Evolutionary conservation across 2,888 invertebrate genomes (phyloP), one percentile per base, ranked within the genome.

Genomic region (Meganola albula): DNA sequence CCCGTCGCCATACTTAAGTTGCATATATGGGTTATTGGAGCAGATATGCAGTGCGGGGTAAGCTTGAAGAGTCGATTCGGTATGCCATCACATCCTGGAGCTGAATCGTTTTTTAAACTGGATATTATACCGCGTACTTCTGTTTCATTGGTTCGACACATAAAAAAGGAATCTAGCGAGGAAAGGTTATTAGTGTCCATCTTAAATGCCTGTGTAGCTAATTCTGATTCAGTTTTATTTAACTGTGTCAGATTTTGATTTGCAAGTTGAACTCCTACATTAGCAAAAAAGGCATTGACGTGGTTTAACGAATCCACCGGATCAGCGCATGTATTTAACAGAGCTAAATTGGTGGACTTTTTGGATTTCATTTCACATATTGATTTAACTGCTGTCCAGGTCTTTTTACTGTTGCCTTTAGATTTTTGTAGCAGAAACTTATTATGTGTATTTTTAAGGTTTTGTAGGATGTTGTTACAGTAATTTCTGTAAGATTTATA

Each of bases 391-490:
- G 20, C 25, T 7, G 20, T 12, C 31, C 31, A 31, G 7, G 9
- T 27, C 9, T 32, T 32, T 23, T 32, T 31, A 13, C 10, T 21
- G n/a, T 26, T n/a, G n/a, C 16, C 27, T n/a, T 27, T 18, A 7
- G 27, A 8, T 8, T 18, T 22, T 23, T 14, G 12, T 23, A 27
- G 13, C 8, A 5, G 7, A 5, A 24, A 12, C 8, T 3, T 7
- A 1, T 33, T 20, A 8, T 33, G 6, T 2, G 13, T 20, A 1
- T 12, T 20, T 24, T 33, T 27, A 6, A 24, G 24, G 12, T 32
- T 32, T 10, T 13, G 21, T 14, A 32, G 5, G 8, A 26, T 27
- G 11, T 33, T 27, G 13, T n/a, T n/a, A n/a, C n/a, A n/a, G n/a
- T n/a, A n/a, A n/a, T n/a, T n/a, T n/a, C n/a, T n/a, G n/a, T n/a